phyloP scores from a whole-genome alignment of 2,888 invertebrate genomes.

The Sinotaia quadrata region DNA sequence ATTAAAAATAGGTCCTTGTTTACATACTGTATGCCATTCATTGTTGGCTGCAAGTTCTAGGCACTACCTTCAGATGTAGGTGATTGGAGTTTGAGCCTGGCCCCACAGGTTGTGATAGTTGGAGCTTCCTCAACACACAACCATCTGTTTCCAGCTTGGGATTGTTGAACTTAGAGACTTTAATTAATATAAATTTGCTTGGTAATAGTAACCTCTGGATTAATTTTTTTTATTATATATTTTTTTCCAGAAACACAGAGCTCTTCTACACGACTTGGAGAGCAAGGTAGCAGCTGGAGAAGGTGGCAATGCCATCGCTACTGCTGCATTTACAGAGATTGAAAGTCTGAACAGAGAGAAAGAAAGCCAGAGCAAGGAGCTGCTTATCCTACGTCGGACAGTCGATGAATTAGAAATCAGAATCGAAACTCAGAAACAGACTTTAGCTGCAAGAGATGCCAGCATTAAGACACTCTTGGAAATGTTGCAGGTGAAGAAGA shows the following conservation, averaged over 20 bases:
- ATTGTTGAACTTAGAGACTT: too few relatives aligned
- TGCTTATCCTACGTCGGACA: conserved; percentile 64
- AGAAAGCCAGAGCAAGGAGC: conserved; percentile 84
- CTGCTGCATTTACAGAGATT: conserved; percentile 44
- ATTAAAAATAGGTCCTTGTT: too few relatives aligned
- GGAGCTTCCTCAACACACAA: too few relatives aligned
- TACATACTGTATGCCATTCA: too few relatives aligned
- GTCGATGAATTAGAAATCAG: conserved; percentile 92
- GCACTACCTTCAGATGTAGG: too few relatives aligned
- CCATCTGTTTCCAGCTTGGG: too few relatives aligned
- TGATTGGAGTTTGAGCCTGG: too few relatives aligned
- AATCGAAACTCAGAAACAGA: conserved; percentile 98
- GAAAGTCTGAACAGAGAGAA: conserved; percentile 88
- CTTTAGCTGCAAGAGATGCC: conserved; percentile 94
- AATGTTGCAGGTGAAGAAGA: conserved; percentile 84
- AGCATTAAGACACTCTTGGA: conserved; percentile 98
- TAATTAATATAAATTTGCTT: too few relatives aligned
- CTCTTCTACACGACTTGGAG: conserved; percentile 82
- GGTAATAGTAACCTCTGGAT: background rate
- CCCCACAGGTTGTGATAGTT: too few relatives aligned
- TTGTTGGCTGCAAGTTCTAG: too few relatives aligned
- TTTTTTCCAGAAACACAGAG: conserved; percentile 52
- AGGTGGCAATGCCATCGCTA: conserved; percentile 23
- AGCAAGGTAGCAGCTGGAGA: conserved; percentile 14
- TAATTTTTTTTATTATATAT: background rate